Base-by-base conservation (phyloP, 2,888 invertebrate species). In the Chesias legatella region DNA sequence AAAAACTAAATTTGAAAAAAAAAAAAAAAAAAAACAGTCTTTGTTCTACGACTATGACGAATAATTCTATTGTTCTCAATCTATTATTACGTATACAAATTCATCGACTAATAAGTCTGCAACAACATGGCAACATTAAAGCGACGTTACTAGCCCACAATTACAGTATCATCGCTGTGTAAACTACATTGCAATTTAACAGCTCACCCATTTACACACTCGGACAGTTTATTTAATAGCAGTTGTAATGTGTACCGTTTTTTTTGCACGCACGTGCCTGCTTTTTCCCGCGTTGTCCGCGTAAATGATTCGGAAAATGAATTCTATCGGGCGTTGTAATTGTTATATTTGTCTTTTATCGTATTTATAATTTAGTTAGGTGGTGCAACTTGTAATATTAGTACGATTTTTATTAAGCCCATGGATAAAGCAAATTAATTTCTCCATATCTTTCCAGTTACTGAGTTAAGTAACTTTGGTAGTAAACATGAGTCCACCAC, bases 181-280 rank as follows among this genome's bases (percentile, higher is more conserved):
- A 50, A 41, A 48, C 45, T 42, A 20, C 41, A 37, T 28, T 34
- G 41, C 34, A 36, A 46, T 49, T 49, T 43, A 42, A 43, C 43
- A 37, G 41, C 44, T 34, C 32, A 38, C 32, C 22, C 51, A 41
- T 51, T 56, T 54, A 48, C 38, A 52, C 56, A 48, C 49, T 41
- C 36, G 41, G 48, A 37, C 48, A 52, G 50, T 35, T 48, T 34
- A 28, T 34, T 40, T 53, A 52, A 52, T 52, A 33, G 48, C 40
- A 22, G 40, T 47, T 47, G 44, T 53, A 48, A 45, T 43, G 32
- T 34, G 29, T 6, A 7, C 22, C 17, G 20, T 17, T 37, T 52
- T 49, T 55, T 50, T 51, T 51, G 44, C 36, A 26, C 35, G 46
- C 48, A 48, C 53, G 47, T 49, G 55, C 39, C 46, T 23, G 31